Percentiles rank a stretch among this genome's conserved stretches.
These are phyloP conservation scores for Semnornis frantzii DNA, from an alignment of 2,113 vertebrate species.

Conservation along the genomic window DNA sequence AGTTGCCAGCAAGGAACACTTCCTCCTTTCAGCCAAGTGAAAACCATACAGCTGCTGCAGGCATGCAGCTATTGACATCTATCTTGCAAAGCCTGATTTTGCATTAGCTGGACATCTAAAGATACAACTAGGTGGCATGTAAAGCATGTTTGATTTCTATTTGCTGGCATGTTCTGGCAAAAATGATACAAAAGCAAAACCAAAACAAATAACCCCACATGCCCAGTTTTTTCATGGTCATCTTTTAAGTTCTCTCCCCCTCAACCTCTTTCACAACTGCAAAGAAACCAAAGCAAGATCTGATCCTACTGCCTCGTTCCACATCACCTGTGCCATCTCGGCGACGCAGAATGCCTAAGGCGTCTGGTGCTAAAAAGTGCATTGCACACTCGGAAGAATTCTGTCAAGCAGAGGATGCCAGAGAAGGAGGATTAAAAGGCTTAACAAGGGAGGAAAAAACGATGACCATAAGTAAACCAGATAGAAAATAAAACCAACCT, in stretches of 20 bases:
- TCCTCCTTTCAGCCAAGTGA: not conserved
- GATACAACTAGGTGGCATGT: not conserved
- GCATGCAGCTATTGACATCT: not conserved
- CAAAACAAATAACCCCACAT: not conserved
- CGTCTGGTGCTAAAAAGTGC: not conserved
- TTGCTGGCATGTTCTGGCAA: not conserved
- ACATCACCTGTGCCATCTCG: not conserved
- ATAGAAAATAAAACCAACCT: not conserved
- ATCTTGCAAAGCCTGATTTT: not conserved
- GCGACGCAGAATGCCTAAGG: not conserved
- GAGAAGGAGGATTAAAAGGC: not conserved
- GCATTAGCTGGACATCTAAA: not conserved
- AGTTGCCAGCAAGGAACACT: not conserved
- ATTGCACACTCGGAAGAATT: not conserved
- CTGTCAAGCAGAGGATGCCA: not conserved
- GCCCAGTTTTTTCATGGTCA: not conserved
- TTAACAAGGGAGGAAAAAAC: not conserved
- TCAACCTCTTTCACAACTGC: not conserved
- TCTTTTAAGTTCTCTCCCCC: not conserved
- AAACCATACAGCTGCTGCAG: not conserved
- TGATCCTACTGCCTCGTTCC: not conserved
- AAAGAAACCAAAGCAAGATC: not conserved
- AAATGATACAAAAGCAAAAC: not conserved
- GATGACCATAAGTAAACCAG: not conserved
- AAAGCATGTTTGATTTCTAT: fast-evolving